These are phyloP conservation scores for Sinella curviseta DNA, from an alignment of 1,140 invertebrate species.

Conservation along the genomic window DNA sequence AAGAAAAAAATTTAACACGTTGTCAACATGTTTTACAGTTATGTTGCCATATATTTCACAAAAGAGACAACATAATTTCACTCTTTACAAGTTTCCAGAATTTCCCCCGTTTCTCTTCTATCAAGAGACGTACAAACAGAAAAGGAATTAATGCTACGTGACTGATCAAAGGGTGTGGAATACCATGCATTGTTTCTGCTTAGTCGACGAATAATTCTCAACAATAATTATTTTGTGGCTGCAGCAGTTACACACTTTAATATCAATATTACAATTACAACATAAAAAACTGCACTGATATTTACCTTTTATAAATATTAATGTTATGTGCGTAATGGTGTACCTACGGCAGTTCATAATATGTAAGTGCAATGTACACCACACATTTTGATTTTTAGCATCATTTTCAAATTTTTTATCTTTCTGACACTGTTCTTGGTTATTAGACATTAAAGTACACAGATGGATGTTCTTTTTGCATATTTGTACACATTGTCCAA, in stretches of 20 bases:
- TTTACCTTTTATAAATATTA: no score
- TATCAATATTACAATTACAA: no score
- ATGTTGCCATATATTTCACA: not conserved
- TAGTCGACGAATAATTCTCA: not conserved
- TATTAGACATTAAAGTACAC: no score
- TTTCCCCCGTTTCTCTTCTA: not conserved
- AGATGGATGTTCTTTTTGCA: not conserved
- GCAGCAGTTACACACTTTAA: no score
- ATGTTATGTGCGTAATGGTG: no score
- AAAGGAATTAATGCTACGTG: not conserved
- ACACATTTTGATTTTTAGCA: no score
- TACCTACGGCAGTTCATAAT: no score
- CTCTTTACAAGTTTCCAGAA: conserved; percentile 21
- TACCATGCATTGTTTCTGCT: not conserved
- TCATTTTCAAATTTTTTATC: no score
- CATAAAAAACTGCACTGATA: no score
- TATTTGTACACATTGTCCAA: not conserved
- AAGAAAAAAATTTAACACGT: not conserved
- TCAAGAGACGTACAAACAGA: not conserved
- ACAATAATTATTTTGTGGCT: not conserved
- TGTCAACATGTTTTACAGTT: not conserved
- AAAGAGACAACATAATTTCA: not conserved
- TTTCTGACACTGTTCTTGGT: no score
- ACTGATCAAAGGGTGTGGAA: conserved; percentile 3
- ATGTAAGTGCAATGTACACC: no score